Evolutionary conservation across 2,113 vertebrate genomes (phyloP).

Genomic region (Stercorarius parasiticus): DNA sequence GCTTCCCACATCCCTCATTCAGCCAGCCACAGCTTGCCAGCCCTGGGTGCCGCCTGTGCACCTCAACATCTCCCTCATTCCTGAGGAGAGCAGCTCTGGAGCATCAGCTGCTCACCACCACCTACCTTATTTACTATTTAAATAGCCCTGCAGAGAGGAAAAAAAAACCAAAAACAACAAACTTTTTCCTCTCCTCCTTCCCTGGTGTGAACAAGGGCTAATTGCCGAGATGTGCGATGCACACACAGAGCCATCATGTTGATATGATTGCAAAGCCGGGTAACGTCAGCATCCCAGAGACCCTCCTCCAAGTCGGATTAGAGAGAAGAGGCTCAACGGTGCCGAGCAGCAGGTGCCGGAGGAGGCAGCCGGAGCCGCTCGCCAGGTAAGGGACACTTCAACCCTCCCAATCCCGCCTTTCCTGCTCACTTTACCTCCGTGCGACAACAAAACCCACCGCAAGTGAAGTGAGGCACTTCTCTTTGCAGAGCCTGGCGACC

Average conservation of each 20-base stretch:
- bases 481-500: background rate
- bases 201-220: background rate
- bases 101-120: background rate
- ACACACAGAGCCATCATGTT: background rate
- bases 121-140: background rate
- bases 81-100: background rate
- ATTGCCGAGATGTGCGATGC: background rate
- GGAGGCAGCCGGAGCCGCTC: background rate
- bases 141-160: background rate
- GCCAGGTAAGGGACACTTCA: conserved; percentile 18
- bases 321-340: background rate
- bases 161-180: background rate
- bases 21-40: background rate
- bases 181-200: background rate
- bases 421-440: background rate
- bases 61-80: background rate
- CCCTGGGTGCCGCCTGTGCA: background rate
- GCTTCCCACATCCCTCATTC: background rate
- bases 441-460: background rate
- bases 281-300: conserved; percentile 51
- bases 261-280: background rate
- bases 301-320: conserved; percentile 37
- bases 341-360: background rate
- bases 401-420: accelerated
- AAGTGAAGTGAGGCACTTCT: background rate